A percentile compares a stretch with the other conserved stretches of the same genome.
Evolutionary conservation across 2,113 vertebrate genomes (phyloP).

Genomic region (Aldabrachelys gigantea): DNA sequence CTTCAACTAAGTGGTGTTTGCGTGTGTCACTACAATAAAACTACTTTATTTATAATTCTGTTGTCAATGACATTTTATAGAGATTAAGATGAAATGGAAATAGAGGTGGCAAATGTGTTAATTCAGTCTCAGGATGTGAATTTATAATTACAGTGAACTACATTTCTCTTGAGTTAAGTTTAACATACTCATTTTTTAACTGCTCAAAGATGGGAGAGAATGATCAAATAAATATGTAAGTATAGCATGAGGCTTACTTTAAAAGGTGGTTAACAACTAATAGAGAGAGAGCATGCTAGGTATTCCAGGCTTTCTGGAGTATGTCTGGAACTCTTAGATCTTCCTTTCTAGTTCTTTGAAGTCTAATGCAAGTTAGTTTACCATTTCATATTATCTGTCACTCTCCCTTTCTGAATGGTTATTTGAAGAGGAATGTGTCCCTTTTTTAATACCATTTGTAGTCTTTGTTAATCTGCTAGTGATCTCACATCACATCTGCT

Average conservation of each 20-base stretch:
- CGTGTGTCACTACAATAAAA: not conserved
- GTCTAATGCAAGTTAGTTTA: not conserved
- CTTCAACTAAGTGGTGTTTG: not conserved
- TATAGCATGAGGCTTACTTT: not conserved
- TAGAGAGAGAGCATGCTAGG: not conserved
- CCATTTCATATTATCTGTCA: not conserved
- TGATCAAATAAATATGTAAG: not conserved
- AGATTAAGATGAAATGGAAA: not conserved
- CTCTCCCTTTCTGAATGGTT: not conserved
- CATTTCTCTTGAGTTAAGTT: not conserved
- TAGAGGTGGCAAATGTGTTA: not conserved
- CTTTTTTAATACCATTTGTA: too few relatives aligned
- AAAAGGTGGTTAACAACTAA: not conserved
- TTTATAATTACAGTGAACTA: not conserved
- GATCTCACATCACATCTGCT: not conserved
- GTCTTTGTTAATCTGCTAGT: not conserved
- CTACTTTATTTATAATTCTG: not conserved
- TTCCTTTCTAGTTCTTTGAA: not conserved
- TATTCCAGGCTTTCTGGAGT: not conserved
- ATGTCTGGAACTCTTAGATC: not conserved
- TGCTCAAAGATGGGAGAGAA: not conserved
- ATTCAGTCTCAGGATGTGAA: not conserved
- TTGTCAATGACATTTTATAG: not conserved
- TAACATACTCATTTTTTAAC: not conserved
- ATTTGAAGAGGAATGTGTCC: constrained; percentile 20